Evolutionary conservation across 2,797 vertebrate species (phyloP).

Genomic region (Ctenochaetus hawaiiensis): DNA sequence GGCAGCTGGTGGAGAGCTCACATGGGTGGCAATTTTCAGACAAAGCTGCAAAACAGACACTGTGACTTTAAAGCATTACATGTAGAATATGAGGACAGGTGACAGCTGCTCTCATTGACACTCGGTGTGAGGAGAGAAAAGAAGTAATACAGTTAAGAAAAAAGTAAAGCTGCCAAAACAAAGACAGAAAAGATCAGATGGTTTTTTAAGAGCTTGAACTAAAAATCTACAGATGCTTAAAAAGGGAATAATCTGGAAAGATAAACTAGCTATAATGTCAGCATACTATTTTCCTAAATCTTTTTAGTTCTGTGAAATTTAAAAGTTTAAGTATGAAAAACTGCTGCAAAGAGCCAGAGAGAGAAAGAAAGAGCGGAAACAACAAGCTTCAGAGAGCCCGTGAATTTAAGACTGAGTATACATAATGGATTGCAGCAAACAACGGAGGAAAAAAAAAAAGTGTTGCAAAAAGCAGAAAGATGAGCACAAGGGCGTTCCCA

Average conservation of each 20-base stretch:
- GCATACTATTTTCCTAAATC: no score
- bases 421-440: background rate
- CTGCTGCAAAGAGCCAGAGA: background rate
- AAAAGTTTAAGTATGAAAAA: slow-evolving; percentile 10
- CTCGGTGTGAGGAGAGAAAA: background rate
- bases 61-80: background rate
- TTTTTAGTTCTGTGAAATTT: no score
- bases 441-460: background rate
- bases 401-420: background rate
- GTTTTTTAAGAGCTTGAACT: no score
- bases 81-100: background rate
- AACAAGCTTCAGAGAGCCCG: slow-evolving; percentile 7
- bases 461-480: slow-evolving; percentile 29
- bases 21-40: no score
- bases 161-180: background rate
- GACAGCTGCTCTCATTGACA: slow-evolving; percentile 1
- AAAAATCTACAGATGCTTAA: no score
- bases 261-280: no score
- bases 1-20: background rate
- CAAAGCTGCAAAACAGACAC: background rate
- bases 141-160: background rate
- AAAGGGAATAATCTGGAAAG: no score
- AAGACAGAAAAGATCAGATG: background rate
- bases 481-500: slow-evolving; percentile 20
- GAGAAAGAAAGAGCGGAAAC: background rate